Evolutionary conservation across 1,140 invertebrate genomes (phyloP).

Genomic region (Steinernema feltiae): DNA sequence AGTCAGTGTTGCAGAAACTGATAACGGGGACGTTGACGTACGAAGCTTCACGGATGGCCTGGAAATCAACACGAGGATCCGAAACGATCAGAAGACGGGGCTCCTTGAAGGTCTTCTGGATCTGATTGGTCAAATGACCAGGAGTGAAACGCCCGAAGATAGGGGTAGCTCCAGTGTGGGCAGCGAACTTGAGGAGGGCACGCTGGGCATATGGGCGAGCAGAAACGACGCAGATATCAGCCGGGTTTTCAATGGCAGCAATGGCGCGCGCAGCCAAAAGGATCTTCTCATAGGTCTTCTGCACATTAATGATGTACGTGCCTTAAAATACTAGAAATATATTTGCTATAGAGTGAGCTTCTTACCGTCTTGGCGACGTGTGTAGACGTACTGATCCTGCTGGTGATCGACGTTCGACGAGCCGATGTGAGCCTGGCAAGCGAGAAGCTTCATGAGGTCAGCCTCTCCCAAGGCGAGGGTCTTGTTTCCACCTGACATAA

Average conservation of each 20-base stretch:
- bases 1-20: slow-evolving; percentile 93
- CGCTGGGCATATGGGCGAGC: slow-evolving; percentile 88
- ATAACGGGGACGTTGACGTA: slow-evolving; percentile 99
- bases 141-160: slow-evolving; percentile 98
- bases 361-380: slow-evolving; percentile 79
- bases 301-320: slow-evolving; percentile 87
- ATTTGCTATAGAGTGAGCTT: slow-evolving; percentile 6
- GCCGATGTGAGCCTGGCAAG: slow-evolving; percentile 84
- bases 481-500: slow-evolving; percentile 24
- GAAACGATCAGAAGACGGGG: slow-evolving; percentile 90
- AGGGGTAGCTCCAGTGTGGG: slow-evolving; percentile 90
- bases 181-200: slow-evolving; percentile 93
- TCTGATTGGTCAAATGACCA: slow-evolving; percentile 66
- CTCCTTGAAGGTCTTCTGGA: slow-evolving; percentile 79
- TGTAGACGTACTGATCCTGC: slow-evolving; percentile 88
- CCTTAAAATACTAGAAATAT: slow-evolving; percentile 59
- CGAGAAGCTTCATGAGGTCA: slow-evolving; percentile 96
- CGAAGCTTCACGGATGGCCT: slow-evolving; percentile 95
- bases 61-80: slow-evolving; percentile 78
- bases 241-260: slow-evolving; percentile 91
- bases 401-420: slow-evolving; percentile 89
- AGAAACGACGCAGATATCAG: slow-evolving; percentile 93
- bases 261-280: slow-evolving; percentile 91
- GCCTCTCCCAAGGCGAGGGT: slow-evolving; percentile 61
- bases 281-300: slow-evolving; percentile 96